Conservation (phyloP, 2,888 invertebrate species). For the Drosophila multiciliata region DNA sequence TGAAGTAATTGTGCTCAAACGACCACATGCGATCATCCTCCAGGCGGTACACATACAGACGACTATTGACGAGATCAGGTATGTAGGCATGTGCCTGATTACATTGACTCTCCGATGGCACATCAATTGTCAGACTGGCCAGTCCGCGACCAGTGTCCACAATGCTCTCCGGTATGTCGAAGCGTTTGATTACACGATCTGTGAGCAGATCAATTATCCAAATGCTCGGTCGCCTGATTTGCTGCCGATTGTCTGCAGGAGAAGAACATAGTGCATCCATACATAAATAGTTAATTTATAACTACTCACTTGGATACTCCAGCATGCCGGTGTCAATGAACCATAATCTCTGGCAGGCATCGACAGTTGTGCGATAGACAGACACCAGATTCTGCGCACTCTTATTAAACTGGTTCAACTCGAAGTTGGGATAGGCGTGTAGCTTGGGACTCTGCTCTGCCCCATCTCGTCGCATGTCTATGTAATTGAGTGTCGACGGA, state of each 20-base stretch:
- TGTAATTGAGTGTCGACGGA: conserved; percentile 87
- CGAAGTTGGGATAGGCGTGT: conserved; percentile 82
- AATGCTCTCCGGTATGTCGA: conserved; percentile 84
- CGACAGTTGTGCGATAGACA: conserved; percentile 90
- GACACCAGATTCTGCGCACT: conserved; percentile 86
- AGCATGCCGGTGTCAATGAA: conserved; percentile 91
- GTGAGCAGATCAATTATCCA: conserved; percentile 88
- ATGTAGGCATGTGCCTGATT: conserved; percentile 89
- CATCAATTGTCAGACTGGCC: conserved; percentile 90
- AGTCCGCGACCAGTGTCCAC: conserved; percentile 86
- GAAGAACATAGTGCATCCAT: not conserved
- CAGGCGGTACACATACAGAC: conserved; percentile 84
- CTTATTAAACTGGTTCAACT: conserved; percentile 77
- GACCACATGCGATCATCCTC: conserved; percentile 88
- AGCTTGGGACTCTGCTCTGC: conserved; percentile 78
- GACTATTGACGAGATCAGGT: conserved; percentile 85
- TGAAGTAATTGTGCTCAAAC: conserved; percentile 90
- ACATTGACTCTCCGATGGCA: conserved; percentile 86
- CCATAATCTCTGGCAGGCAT: conserved; percentile 91
- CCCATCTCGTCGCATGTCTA: conserved; percentile 82
- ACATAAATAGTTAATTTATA: not conserved
- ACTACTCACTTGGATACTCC: conserved; percentile 88
- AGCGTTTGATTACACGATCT: conserved; percentile 87
- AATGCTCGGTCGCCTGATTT: conserved; percentile 87
- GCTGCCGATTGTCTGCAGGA: conserved; percentile 77